These are phyloP conservation scores for Ctenosaura bakeri DNA, from an alignment of 2,797 vertebrate species.

Conservation along the genomic window DNA sequence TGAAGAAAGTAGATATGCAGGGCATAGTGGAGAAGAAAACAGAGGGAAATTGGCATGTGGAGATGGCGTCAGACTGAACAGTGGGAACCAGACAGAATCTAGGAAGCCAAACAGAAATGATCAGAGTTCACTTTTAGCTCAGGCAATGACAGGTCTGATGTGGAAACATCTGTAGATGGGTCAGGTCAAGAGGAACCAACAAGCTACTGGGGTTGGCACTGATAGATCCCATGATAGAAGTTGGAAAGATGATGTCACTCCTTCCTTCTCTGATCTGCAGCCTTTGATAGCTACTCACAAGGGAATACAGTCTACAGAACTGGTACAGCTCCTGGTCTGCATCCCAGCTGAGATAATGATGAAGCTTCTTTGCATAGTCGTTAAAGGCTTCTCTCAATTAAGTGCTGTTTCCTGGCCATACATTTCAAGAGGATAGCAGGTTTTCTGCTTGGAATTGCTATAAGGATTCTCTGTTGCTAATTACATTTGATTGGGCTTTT, in stretches of 20 bases:
- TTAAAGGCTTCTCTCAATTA: not conserved
- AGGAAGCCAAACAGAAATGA: not conserved
- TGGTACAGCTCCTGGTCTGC: not conserved
- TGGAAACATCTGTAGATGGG: not conserved
- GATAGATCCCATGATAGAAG: not conserved
- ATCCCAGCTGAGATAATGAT: not conserved
- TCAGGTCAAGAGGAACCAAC: not conserved
- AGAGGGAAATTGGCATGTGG: not conserved
- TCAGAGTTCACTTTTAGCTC: not conserved
- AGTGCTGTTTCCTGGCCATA: conserved; percentile 2
- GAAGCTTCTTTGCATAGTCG: not conserved
- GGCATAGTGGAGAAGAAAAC: not conserved
- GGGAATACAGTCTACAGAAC: not conserved
- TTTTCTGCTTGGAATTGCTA: conserved; percentile 48
- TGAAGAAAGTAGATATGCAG: not conserved
- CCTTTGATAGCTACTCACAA: not conserved
- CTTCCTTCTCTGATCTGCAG: not conserved
- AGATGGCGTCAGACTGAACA: not conserved
- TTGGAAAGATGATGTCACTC: too few species aligned
- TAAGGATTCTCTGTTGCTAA: conserved; percentile 58
- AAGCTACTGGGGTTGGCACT: rapidly evolving
- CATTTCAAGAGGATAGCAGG: conserved; percentile 47
- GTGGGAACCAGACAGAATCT: not conserved
- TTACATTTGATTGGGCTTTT: conserved; percentile 56
- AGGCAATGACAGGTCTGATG: not conserved